A percentile compares a stretch with the other conserved stretches of the same genome.
Conservation (phyloP, 2,113 vertebrate genomes). For the Origma solitaria region DNA sequence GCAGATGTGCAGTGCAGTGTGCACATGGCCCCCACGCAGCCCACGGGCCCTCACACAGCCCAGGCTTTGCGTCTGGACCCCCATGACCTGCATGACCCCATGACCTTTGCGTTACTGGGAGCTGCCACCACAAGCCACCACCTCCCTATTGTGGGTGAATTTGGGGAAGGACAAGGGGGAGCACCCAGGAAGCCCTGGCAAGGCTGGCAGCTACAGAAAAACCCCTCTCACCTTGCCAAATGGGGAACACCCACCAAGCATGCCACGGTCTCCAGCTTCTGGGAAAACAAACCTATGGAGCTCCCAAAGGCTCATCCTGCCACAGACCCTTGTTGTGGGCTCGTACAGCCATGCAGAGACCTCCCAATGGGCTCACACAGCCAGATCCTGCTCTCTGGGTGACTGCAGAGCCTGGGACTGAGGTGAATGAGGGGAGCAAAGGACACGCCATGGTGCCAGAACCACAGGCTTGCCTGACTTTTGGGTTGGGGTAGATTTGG, state of each 20-base stretch:
- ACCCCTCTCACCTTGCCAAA: accelerated
- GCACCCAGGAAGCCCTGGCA: neutral
- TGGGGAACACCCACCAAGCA: accelerated
- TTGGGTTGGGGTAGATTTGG: neutral
- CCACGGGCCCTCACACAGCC: neutral
- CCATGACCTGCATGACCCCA: accelerated
- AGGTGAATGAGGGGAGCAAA: neutral
- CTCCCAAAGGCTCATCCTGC: neutral
- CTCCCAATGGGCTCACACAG: accelerated
- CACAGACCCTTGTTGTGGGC: neutral
- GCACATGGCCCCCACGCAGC: neutral
- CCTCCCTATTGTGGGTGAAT: constrained; percentile 5
- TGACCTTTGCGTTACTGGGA: neutral
- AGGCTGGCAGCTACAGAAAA: neutral
- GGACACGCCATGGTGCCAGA: accelerated
- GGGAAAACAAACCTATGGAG: neutral
- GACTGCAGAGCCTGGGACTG: neutral
- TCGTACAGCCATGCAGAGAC: accelerated
- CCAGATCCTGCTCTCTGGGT: neutral
- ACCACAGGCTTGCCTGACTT: no score
- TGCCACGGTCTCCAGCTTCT: accelerated
- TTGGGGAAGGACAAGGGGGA: neutral
- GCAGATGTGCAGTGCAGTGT: neutral
- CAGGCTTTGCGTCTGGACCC: neutral
- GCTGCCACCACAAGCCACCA: neutral